A percentile compares a stretch with the other conserved stretches of the same genome.
These are phyloP conservation scores for Alca torda DNA, from an alignment of 2,797 vertebrate genomes.

Conservation along the genomic window DNA sequence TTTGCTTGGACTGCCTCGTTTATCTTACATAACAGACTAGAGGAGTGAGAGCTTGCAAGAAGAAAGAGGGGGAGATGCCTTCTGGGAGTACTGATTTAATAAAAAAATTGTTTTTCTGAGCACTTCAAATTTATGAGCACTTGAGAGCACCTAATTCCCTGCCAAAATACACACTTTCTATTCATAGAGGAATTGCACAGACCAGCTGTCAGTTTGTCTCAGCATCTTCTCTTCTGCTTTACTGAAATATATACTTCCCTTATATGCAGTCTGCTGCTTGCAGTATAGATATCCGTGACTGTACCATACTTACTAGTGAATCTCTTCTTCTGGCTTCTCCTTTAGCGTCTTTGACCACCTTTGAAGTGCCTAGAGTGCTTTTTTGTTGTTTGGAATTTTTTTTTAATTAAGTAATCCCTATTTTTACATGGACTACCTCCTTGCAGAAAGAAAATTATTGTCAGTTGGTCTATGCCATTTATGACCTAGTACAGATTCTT, in stretches of 20 bases:
- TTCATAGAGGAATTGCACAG: background rate
- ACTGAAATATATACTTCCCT: background rate
- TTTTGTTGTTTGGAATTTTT: background rate
- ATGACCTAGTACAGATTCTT: background rate
- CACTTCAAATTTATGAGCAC: background rate
- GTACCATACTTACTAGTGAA: background rate
- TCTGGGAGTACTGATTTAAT: background rate
- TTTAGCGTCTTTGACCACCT: background rate
- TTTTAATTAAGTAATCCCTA: background rate
- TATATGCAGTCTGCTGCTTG: background rate
- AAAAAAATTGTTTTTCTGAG: background rate
- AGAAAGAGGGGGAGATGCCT: background rate
- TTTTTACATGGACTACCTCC: background rate
- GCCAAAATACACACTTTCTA: background rate
- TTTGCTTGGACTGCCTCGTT: constrained; percentile 22
- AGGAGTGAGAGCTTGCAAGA: background rate
- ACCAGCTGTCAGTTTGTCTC: background rate
- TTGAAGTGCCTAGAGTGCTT: background rate
- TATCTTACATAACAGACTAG: background rate
- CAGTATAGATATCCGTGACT: background rate
- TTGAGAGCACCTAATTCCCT: background rate
- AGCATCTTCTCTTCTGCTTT: background rate
- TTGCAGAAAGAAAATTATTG: background rate
- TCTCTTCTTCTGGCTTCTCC: background rate
- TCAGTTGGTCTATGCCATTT: background rate